These are phyloP conservation scores for Lampropteryx suffumata DNA, from an alignment of 2,888 invertebrate species.

Conservation along the genomic window DNA sequence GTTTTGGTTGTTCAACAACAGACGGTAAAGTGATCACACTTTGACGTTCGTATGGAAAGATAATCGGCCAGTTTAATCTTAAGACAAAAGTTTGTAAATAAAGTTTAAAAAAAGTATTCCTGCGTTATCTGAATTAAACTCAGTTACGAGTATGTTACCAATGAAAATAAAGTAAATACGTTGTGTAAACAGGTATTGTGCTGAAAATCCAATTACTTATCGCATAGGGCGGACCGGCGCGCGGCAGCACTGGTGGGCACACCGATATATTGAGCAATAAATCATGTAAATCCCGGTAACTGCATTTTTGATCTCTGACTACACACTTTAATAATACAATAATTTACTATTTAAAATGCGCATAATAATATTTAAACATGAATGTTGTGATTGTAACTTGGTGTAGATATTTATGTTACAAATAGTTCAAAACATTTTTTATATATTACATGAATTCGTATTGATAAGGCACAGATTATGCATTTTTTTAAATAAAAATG, in stretches of 20 bases:
- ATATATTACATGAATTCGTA: too few relatives aligned
- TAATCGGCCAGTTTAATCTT: too few relatives aligned
- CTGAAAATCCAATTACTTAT: slow-evolving; percentile 26
- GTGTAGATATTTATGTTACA: too few relatives aligned
- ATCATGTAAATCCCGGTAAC: slow-evolving; percentile 11
- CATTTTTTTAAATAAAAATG: too few relatives aligned
- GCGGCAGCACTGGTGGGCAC: background rate
- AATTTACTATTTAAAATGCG: slow-evolving; percentile 6
- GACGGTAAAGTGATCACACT: too few relatives aligned
- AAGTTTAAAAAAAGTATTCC: background rate
- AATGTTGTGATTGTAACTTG: background rate
- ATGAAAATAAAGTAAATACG: slow-evolving; percentile 11
- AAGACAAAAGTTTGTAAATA: background rate
- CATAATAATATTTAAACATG: background rate
- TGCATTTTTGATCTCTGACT: slow-evolving; percentile 16
- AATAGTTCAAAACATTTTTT: too few relatives aligned
- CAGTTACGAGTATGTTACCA: slow-evolving; percentile 4
- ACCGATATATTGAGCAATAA: slow-evolving; percentile 8
- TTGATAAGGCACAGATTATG: too few relatives aligned
- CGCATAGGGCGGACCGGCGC: too few relatives aligned
- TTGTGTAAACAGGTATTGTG: slow-evolving; percentile 19
- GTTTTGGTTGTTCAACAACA: too few relatives aligned
- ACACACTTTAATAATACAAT: slow-evolving; percentile 7
- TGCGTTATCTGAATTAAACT: slow-evolving; percentile 5
- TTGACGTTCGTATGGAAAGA: too few relatives aligned